phyloP scores from a whole-genome alignment of 1,140 invertebrate genomes.

The Drosophila murphyi region DNA sequence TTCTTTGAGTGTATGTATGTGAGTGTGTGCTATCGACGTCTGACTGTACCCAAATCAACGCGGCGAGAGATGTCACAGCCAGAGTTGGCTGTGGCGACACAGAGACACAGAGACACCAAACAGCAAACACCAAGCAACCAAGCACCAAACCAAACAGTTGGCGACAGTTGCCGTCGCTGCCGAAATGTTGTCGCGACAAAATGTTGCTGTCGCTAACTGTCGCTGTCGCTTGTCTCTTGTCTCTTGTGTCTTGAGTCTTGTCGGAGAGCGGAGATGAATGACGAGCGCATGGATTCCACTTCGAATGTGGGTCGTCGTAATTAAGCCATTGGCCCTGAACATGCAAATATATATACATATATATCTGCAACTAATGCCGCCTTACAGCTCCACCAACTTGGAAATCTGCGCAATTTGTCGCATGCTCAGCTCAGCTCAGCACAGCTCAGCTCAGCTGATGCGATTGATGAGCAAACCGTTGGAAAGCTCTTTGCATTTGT shows the following conservation, averaged over 20 bases:
- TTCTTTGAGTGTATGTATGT: not conserved
- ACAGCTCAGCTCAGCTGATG: not conserved
- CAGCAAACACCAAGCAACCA: not conserved
- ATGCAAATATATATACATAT: not conserved
- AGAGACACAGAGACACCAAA: not conserved
- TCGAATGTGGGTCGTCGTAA: slow-evolving; percentile 40
- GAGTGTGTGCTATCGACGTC: slow-evolving; percentile 39
- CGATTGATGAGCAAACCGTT: slow-evolving; percentile 17
- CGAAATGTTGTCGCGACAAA: slow-evolving; percentile 62
- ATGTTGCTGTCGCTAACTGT: slow-evolving; percentile 48
- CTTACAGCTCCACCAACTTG: not conserved
- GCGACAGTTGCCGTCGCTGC: slow-evolving; percentile 67
- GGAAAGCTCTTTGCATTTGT: slow-evolving; percentile 6
- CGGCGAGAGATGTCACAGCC: slow-evolving; percentile 25
- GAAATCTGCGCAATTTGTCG: slow-evolving; percentile 8
- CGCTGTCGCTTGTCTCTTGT: slow-evolving; percentile 42
- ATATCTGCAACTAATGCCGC: slow-evolving; percentile 9
- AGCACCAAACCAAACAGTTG: slow-evolving; percentile 54
- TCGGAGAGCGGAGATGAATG: slow-evolving; percentile 38
- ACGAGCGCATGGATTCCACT: slow-evolving; percentile 18
- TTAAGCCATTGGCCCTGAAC: slow-evolving; percentile 34
- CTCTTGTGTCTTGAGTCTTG: not conserved
- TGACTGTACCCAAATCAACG: slow-evolving; percentile 76
- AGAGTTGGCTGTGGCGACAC: slow-evolving; percentile 23
- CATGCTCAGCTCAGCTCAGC: not conserved